Percentiles rank a stretch among this genome's conserved stretches.
Conservation (phyloP, 2,888 invertebrate genomes). For the Cantharis rufa region DNA sequence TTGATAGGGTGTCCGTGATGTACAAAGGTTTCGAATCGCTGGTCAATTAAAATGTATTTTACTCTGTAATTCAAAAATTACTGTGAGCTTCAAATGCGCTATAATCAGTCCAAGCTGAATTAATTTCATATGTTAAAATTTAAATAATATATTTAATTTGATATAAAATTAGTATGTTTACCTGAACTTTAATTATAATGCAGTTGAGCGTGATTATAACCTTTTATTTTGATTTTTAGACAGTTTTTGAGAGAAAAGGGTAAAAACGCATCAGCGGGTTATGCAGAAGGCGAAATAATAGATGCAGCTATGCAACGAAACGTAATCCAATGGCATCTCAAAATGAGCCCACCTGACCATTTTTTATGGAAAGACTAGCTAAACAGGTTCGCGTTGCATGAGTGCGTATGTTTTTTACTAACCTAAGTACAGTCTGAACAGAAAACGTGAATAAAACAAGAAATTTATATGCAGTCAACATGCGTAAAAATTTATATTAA, state of each 20-base stretch:
- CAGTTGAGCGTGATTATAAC: background rate
- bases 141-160: background rate
- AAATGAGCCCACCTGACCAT: constrained; percentile 22
- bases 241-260: constrained; percentile 1
- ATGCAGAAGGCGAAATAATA: constrained; percentile 22
- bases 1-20: no score
- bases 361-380: constrained; percentile 29
- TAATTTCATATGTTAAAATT: background rate
- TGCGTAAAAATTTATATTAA: background rate
- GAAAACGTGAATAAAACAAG: no score
- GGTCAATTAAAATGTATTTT: background rate
- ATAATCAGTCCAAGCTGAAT: background rate
- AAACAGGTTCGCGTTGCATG: constrained; percentile 26
- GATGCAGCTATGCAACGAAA: constrained; percentile 5
- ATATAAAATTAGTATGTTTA: background rate
- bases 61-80: background rate
- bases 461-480: background rate
- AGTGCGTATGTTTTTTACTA: constrained; percentile 9
- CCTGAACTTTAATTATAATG: background rate
- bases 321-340: constrained; percentile 26
- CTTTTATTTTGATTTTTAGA: background rate
- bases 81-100: background rate
- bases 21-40: no score
- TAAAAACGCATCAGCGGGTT: constrained; percentile 9
- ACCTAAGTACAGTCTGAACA: constrained; percentile 6